Base-by-base conservation (phyloP, 2,113 vertebrate species). In the Platichthys flesus region DNA sequence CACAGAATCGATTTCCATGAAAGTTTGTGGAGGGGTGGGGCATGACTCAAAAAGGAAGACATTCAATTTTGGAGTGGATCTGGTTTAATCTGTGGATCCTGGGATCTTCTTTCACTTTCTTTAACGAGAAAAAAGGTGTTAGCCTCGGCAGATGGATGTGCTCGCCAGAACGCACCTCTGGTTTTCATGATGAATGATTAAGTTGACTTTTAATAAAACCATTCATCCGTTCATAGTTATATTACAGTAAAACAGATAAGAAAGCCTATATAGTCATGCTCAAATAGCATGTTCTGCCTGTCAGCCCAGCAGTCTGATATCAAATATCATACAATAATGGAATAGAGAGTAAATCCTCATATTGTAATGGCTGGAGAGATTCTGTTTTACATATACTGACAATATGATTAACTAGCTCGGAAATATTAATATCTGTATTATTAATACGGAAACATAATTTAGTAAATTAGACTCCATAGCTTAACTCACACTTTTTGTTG, bases 381-480 rank as follows among this genome's bases (percentile, higher is more conserved):
- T 65, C 49, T 16, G 26, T 16, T 65, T 28, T 18, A 23, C 49
- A 15, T 49, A 3, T 9, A 2, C 40, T 47, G 2, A 47, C 23
- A 26, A 26, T 63, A 42, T 63, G 35, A 63, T 37, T 2, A 61
- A n/a, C 7, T 20, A 47, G 28, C 63, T 18, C 4, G 16, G 6
- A 16, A 18, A 51, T 15, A 51, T 15, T 15, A 18, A 51, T 6
- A 51, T 18, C n/a, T 20, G 40, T 2, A 21, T 45, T 23, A 21
- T 42, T 8, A 26, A 65, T 16, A 47, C 10, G 23, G 23, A 24
- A 65, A 65, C 15, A 54, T 54, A 23, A 2, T 23, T 24, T 23
- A 13, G 3, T 9, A 20, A 56, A 74, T 49, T 14, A 84, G 71
- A 54, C 2, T 55, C 37, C 9, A 40, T 40, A 35, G 62, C 51